Evolutionary conservation across 2,888 invertebrate species (phyloP).

Genomic region (Pterostichus niger): DNA sequence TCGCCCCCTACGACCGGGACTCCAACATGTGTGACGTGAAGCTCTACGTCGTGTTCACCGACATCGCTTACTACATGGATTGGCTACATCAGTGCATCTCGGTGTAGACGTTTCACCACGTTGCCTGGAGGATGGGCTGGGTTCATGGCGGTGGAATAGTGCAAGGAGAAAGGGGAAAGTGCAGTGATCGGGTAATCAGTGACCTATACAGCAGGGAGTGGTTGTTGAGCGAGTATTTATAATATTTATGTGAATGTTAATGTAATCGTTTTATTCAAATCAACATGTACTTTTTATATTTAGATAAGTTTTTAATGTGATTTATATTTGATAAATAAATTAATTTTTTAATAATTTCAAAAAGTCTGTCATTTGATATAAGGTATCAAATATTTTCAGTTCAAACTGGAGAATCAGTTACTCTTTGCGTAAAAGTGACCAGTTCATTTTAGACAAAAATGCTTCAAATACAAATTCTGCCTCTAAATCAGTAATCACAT

Average conservation of each 20-base stretch:
- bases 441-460: no score
- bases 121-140: background rate
- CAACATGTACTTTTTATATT: background rate
- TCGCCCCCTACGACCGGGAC: constrained; percentile 80
- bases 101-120: background rate
- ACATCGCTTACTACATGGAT: constrained; percentile 80
- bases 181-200: background rate
- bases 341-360: background rate
- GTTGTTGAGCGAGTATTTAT: constrained; percentile 9
- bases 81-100: constrained; percentile 75
- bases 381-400: no score
- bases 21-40: constrained; percentile 81
- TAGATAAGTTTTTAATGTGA: constrained; percentile 2
- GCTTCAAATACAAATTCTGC: no score
- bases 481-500: no score
- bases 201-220: no score
- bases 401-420: no score
- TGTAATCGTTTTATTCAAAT: background rate
- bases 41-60: constrained; percentile 82
- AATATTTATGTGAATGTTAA: constrained; percentile 2
- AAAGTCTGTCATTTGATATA: no score
- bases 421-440: no score
- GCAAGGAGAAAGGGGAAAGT: background rate
- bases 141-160: background rate
- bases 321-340: background rate